phyloP scores from a whole-genome alignment of 2,113 vertebrate species.

The Phalacrocorax brasilianus region DNA sequence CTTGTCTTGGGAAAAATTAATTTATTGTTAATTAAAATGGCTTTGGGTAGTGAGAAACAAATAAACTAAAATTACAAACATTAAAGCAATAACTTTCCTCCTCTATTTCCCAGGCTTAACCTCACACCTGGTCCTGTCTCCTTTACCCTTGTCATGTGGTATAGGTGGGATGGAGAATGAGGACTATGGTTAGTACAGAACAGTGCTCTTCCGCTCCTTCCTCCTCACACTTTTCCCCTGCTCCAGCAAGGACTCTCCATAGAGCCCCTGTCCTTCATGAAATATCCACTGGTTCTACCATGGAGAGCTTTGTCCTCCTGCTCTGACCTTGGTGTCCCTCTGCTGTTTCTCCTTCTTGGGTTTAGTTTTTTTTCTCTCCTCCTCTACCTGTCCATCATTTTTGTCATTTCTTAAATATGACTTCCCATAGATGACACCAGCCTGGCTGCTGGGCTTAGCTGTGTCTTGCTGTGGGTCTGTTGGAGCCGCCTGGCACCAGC shows the following conservation, averaged over 20 bases:
- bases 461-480: accelerated
- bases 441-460: background rate
- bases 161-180: background rate
- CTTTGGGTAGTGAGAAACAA: background rate
- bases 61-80: background rate
- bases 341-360: background rate
- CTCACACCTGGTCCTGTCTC: background rate
- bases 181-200: accelerated
- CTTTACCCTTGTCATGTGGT: accelerated
- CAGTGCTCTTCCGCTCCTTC: background rate
- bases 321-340: background rate
- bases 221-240: background rate
- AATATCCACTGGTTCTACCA: background rate
- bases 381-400: background rate
- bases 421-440: background rate
- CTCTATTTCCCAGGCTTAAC: background rate
- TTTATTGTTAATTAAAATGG: background rate
- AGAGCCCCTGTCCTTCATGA: background rate
- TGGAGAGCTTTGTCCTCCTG: background rate
- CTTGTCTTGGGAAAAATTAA: background rate
- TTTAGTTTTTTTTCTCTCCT: background rate
- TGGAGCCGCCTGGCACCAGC: background rate
- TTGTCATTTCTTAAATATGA: background rate
- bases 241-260: background rate
- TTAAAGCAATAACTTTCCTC: background rate